Base-by-base conservation (phyloP, 2,888 invertebrate genomes). In the Serripes groenlandicus region DNA sequence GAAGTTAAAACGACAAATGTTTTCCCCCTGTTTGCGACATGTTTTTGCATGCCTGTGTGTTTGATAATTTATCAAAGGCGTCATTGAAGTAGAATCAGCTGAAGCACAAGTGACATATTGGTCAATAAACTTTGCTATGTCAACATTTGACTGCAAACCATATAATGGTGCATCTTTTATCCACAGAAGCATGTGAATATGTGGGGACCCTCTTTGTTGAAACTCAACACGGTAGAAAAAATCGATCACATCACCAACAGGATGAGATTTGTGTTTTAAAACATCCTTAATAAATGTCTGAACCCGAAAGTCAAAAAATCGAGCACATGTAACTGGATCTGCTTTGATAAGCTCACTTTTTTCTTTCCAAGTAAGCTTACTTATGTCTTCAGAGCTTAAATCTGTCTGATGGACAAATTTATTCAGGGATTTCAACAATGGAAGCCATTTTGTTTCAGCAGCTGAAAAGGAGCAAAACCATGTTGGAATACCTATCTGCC, bases 161-260 rank as follows among this genome's bases (percentile, higher is more conserved):
- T 78, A 72, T 2, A 74, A 56, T 42, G 86, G 86, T 2, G 88
- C 85, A 81, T 81, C 68, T 77, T 89, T 73, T 1, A 88, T 77
- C 88, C 89, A 89, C 9, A 87, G 23, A 0, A 88, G 58, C 75
- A 83, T 79, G 60, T 89, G 89, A 11, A 90, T 81, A 64, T 90
- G 88, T 18, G 90, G 88, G 18, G 86, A 87, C 3, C 90, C 90
- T 5, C 90, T 49, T 30, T 85, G 80, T 60, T 90, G 88, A 78
- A 87, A 88, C 58, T 88, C 89, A 9, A 87, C 83, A 26, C 86
- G 74, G 72, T 83, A 87, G 64, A 87, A 88, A 37, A 70, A 85
- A 58, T 89, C 88, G 34, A 30, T 7, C 5, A 90, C 72, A 5
- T 78, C 64, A 34, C 87, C 87, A 52, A 88, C 30, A 21, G 89